phyloP scores from a whole-genome alignment of 2,888 invertebrate species.

The Spodoptera picta region DNA sequence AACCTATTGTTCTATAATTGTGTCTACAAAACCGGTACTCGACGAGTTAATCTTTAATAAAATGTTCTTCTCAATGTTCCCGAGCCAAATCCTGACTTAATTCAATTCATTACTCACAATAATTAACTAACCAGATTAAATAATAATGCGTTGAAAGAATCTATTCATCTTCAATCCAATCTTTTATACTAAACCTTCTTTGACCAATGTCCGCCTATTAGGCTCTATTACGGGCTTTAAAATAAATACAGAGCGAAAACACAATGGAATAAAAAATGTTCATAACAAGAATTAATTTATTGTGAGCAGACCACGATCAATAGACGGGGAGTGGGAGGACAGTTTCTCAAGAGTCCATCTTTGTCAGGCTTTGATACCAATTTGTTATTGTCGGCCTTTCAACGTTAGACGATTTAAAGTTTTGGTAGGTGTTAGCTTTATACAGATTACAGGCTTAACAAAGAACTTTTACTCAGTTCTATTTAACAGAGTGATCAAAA shows the following conservation, averaged over 20 bases:
- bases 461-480: slow-evolving; percentile 49
- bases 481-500: slow-evolving; percentile 44
- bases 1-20: too few relatives aligned
- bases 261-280: slow-evolving; percentile 86
- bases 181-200: slow-evolving; percentile 70
- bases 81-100: not conserved
- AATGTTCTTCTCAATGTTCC: not conserved
- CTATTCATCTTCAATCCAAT: slow-evolving; percentile 60
- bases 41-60: not conserved
- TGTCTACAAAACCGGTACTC: too few relatives aligned
- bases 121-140: slow-evolving; percentile 30
- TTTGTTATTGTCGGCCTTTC: slow-evolving; percentile 87
- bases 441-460: slow-evolving; percentile 70
- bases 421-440: slow-evolving; percentile 80
- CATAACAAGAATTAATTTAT: slow-evolving; percentile 88
- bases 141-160: slow-evolving; percentile 39
- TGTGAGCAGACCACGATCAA: slow-evolving; percentile 84
- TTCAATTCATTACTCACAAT: slow-evolving; percentile 12
- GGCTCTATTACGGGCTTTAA: slow-evolving; percentile 75
- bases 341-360: slow-evolving; percentile 88
- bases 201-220: slow-evolving; percentile 86
- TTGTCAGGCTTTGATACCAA: slow-evolving; percentile 88
- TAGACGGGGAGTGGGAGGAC: slow-evolving; percentile 87
- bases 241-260: slow-evolving; percentile 79
- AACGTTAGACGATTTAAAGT: slow-evolving; percentile 85